A percentile compares a stretch with the other conserved stretches of the same genome.
phyloP scores from a whole-genome alignment of 2,888 invertebrate species.

The Andrena hattorfiana region DNA sequence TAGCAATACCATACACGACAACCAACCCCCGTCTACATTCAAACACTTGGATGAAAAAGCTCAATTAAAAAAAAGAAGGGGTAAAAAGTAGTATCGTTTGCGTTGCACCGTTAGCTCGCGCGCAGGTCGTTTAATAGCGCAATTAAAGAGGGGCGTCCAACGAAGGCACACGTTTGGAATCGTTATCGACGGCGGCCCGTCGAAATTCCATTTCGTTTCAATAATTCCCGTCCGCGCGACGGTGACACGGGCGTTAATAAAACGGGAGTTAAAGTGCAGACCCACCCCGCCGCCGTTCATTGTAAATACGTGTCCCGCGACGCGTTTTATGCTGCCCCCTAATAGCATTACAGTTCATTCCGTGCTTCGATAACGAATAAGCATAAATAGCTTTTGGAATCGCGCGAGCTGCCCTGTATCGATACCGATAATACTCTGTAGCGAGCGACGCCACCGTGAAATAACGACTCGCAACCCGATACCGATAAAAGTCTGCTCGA shows the following conservation, averaged over 20 bases:
- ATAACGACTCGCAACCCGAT: background rate
- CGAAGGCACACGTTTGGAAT: conserved; percentile 36
- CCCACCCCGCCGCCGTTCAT: conserved; percentile 16
- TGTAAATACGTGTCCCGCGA: conserved; percentile 47
- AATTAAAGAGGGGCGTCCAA: conserved; percentile 43
- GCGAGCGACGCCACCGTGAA: background rate
- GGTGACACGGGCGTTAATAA: conserved; percentile 58
- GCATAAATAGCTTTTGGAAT: conserved; percentile 47
- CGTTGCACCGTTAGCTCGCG: conserved; percentile 9
- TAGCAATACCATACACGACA: too few species aligned
- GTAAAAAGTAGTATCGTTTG: background rate
- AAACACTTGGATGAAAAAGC: background rate
- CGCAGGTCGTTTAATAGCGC: conserved; percentile 41
- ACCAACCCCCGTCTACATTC: too few species aligned
- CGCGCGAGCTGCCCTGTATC: background rate
- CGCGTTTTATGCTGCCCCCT: conserved; percentile 26
- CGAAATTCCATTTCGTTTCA: conserved; percentile 62
- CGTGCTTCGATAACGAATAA: conserved; percentile 58
- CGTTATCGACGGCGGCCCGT: conserved; percentile 43
- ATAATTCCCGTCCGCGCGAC: conserved; percentile 45
- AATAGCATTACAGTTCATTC: conserved; percentile 54
- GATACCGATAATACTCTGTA: conserved; percentile 34
- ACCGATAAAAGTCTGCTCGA: conserved; percentile 3
- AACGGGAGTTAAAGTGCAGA: conserved; percentile 54
- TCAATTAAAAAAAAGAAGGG: background rate